Conservation (phyloP, 2,797 vertebrate genomes). For the Microctenopoma lineatum region DNA sequence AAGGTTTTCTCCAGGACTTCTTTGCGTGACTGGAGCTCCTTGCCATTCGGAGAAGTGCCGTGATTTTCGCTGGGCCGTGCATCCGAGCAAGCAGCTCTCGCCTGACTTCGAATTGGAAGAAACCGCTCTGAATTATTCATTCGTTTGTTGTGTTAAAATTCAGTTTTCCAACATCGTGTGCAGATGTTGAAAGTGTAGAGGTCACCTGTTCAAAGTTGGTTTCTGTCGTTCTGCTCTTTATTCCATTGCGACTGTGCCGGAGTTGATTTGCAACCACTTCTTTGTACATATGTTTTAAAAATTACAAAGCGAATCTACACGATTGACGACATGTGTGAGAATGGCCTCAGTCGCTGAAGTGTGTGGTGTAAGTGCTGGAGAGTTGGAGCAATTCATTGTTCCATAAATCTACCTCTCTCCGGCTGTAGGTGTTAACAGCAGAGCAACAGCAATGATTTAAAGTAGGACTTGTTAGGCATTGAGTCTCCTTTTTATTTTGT, state of each 20-base stretch:
- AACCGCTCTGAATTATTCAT: slow-evolving; percentile 67
- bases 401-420: slow-evolving; percentile 13
- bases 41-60: slow-evolving; percentile 39
- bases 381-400: slow-evolving; percentile 2
- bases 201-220: slow-evolving; percentile 20
- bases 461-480: slow-evolving; percentile 52
- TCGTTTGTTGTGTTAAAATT: slow-evolving; percentile 52
- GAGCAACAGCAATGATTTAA: slow-evolving; percentile 32
- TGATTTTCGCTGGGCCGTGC: slow-evolving; percentile 35
- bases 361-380: neutral
- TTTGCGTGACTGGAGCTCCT: slow-evolving; percentile 54
- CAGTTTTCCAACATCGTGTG: slow-evolving; percentile 14
- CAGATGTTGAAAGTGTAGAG: slow-evolving; percentile 32
- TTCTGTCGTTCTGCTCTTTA: neutral
- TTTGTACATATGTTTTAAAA: neutral
- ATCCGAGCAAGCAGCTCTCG: slow-evolving; percentile 42
- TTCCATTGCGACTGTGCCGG: neutral
- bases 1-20: slow-evolving; percentile 46
- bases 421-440: neutral
- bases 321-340: neutral
- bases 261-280: neutral
- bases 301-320: neutral
- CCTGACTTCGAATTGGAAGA: slow-evolving; percentile 35
- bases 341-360: neutral
- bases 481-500: slow-evolving; percentile 50